Percentiles rank a stretch among this genome's conserved stretches.
Evolutionary conservation across 2,888 invertebrate species (phyloP).

Genomic region (Troides helena): DNA sequence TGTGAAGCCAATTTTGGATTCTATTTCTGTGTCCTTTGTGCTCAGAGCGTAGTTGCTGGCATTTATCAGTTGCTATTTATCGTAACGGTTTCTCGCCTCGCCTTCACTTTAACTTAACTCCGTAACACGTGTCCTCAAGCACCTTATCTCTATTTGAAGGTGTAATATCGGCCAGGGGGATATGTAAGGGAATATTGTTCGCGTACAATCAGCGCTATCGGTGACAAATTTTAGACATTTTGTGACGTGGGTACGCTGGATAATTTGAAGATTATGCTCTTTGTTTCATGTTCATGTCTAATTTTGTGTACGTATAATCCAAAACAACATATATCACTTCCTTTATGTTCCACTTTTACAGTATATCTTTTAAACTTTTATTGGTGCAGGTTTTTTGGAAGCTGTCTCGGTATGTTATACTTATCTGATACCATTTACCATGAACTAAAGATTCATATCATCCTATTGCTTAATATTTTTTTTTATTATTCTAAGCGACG

Average conservation of each 20-base stretch:
- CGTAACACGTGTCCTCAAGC: constrained; percentile 39
- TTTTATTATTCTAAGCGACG: too few species aligned
- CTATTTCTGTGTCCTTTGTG: constrained; percentile 40
- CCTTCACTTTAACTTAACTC: constrained; percentile 42
- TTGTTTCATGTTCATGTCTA: neutral
- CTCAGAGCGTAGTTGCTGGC: constrained; percentile 33
- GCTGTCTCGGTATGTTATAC: too few species aligned
- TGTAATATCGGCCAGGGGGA: constrained; percentile 28
- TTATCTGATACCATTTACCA: too few species aligned
- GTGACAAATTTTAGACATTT: constrained; percentile 15
- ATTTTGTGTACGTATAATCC: neutral
- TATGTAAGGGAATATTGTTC: constrained; percentile 23
- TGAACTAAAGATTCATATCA: too few species aligned
- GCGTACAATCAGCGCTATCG: constrained; percentile 17
- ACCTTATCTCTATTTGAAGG: constrained; percentile 27
- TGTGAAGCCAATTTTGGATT: constrained; percentile 32
- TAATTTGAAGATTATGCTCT: neutral
- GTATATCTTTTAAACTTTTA: too few species aligned
- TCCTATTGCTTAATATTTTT: too few species aligned
- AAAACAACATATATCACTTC: too few species aligned
- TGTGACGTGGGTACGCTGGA: neutral
- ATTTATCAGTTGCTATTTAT: constrained; percentile 55
- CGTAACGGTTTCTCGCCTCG: constrained; percentile 50
- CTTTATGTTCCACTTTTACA: too few species aligned
- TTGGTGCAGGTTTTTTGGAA: too few species aligned